A percentile compares a stretch with the other conserved stretches of the same genome.
phyloP scores from a whole-genome alignment of 2,113 vertebrate genomes.

The Egretta garzetta region DNA sequence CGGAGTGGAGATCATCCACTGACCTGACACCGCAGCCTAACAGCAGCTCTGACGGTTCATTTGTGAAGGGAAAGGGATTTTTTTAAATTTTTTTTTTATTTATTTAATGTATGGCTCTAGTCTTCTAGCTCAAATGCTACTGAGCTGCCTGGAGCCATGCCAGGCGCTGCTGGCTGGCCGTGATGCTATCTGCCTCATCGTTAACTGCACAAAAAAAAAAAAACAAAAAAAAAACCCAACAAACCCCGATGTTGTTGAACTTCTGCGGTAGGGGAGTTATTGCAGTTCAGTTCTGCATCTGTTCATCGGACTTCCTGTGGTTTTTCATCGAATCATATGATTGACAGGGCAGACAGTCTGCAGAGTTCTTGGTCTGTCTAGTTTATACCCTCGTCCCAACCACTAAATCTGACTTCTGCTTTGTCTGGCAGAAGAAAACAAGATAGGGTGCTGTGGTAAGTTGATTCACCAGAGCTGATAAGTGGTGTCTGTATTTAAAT shows the following conservation, averaged over 20 bases:
- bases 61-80: background rate
- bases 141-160: background rate
- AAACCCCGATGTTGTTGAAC: background rate
- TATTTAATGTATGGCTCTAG: background rate
- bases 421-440: slow-evolving; percentile 58
- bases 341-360: slow-evolving; percentile 66
- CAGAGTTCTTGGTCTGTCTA: slow-evolving; percentile 59
- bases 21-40: background rate
- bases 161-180: slow-evolving; percentile 1
- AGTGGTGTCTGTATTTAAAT: background rate
- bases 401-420: slow-evolving; percentile 74
- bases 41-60: background rate
- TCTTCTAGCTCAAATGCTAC: background rate
- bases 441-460: slow-evolving; percentile 62
- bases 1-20: background rate
- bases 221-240: background rate
- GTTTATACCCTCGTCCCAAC: slow-evolving; percentile 25
- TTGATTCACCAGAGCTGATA: slow-evolving; percentile 61
- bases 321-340: slow-evolving; percentile 71
- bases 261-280: slow-evolving; percentile 41
- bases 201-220: slow-evolving; percentile 1
- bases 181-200: slow-evolving; percentile 31
- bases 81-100: background rate
- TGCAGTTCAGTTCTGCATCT: slow-evolving; percentile 63
- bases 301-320: slow-evolving; percentile 77